Evolutionary conservation across 2,888 invertebrate genomes (phyloP).

Genomic region (Meghimatium bilineatum): DNA sequence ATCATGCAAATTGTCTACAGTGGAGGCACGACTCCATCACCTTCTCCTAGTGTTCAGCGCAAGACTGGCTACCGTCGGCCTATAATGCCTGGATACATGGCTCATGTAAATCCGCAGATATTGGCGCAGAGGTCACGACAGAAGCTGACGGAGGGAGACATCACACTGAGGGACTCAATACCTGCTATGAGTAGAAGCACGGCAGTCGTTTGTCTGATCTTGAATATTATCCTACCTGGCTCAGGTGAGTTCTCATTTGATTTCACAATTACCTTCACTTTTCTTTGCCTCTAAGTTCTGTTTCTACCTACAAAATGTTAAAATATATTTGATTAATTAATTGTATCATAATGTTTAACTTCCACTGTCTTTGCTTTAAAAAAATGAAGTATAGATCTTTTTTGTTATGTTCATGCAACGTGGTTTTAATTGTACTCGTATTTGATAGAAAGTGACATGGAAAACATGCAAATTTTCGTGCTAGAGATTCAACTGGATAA

Average conservation of each 20-base stretch:
- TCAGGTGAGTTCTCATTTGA: constrained; percentile 58
- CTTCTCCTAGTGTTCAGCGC: constrained; percentile 65
- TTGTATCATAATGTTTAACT: no score
- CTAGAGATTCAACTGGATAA: no score
- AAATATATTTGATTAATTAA: no score
- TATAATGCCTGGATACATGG: constrained; percentile 63
- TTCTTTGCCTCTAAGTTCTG: no score
- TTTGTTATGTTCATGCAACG: no score
- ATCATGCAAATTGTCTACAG: constrained; percentile 69
- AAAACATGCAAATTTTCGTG: no score
- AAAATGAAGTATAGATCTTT: no score
- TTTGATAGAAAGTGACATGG: no score
- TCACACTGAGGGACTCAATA: constrained; percentile 67
- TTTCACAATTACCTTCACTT: no score
- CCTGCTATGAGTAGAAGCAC: constrained; percentile 71
- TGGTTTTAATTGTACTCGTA: no score
- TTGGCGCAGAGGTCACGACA: constrained; percentile 51
- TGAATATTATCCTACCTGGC: constrained; percentile 71
- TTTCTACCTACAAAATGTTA: no score
- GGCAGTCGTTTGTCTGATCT: constrained; percentile 68
- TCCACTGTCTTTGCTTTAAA: no score
- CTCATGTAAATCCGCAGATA: constrained; percentile 49
- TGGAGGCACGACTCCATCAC: constrained; percentile 67
- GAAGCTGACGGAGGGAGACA: constrained; percentile 57
- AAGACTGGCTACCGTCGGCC: constrained; percentile 67